A percentile compares a stretch with the other conserved stretches of the same genome.
Conservation (phyloP, 2,888 invertebrate genomes). For the Entomobrya proxima region DNA sequence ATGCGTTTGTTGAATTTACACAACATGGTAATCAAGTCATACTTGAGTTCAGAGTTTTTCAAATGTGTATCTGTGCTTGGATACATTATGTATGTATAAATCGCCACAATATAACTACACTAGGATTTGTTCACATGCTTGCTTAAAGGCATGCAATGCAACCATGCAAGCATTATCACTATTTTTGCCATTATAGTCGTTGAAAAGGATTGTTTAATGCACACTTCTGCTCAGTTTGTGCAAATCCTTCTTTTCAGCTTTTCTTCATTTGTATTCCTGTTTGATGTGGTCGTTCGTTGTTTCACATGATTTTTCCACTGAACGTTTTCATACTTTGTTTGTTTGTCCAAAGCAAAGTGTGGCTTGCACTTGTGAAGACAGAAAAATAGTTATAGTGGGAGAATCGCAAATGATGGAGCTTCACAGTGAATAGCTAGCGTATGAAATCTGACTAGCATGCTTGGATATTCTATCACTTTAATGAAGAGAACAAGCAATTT, state of each 20-base stretch:
- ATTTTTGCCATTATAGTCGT: slow-evolving; percentile 52
- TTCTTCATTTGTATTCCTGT: slow-evolving; percentile 42
- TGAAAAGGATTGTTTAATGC: slow-evolving; percentile 67
- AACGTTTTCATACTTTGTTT: slow-evolving; percentile 24
- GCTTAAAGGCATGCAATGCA: slow-evolving; percentile 31
- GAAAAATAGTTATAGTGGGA: slow-evolving; percentile 4
- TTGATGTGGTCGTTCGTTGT: background rate
- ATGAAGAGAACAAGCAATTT: slow-evolving; percentile 40
- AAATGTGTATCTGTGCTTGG: slow-evolving; percentile 25
- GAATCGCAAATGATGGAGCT: slow-evolving; percentile 29
- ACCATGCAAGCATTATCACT: slow-evolving; percentile 56
- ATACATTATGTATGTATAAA: slow-evolving; percentile 18
- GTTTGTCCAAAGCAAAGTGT: background rate
- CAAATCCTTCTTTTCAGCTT: slow-evolving; percentile 59
- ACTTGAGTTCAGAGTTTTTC: slow-evolving; percentile 17
- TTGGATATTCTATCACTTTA: background rate
- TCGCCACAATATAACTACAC: background rate
- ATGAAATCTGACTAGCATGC: background rate
- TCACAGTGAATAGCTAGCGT: slow-evolving; percentile 3
- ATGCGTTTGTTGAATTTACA: slow-evolving; percentile 6
- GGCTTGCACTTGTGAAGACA: slow-evolving; percentile 8
- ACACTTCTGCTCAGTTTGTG: slow-evolving; percentile 63
- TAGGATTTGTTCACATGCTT: slow-evolving; percentile 15
- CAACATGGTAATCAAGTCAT: slow-evolving; percentile 29
- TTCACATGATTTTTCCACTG: slow-evolving; percentile 45